A percentile compares a stretch with the other conserved stretches of the same genome.
Evolutionary conservation across 2,888 invertebrate species (phyloP).

Genomic region (Rhamnusium bicolor): DNA sequence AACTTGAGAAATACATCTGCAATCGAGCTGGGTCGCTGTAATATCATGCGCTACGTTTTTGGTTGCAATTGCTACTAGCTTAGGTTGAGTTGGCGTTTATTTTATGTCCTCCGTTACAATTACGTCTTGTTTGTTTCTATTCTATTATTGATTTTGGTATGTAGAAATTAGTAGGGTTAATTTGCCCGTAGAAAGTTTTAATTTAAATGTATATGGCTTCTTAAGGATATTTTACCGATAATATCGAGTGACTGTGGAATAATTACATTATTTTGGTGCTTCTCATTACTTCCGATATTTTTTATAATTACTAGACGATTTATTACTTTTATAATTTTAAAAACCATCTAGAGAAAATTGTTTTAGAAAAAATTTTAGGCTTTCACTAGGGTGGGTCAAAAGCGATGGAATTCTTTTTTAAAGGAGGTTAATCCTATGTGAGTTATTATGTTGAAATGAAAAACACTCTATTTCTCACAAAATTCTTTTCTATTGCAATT

Average conservation of each 20-base stretch:
- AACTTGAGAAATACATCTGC: conserved; percentile 41
- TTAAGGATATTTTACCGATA: neutral
- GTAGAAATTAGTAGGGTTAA: conserved; percentile 27
- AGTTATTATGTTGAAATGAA: too few species aligned
- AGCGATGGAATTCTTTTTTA: too few species aligned
- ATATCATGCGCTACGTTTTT: conserved; percentile 64
- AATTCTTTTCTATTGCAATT: too few species aligned
- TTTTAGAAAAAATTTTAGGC: too few species aligned
- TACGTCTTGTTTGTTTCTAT: conserved; percentile 61
- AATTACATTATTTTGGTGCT: neutral
- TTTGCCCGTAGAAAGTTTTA: neutral
- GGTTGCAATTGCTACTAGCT: conserved; percentile 60
- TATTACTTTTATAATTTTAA: too few species aligned
- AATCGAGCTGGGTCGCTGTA: conserved; percentile 58
- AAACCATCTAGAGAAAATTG: too few species aligned
- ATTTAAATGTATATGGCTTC: neutral
- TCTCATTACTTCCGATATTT: too few species aligned
- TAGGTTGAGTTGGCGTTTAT: conserved; percentile 54
- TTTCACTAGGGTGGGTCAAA: too few species aligned
- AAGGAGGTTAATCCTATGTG: too few species aligned
- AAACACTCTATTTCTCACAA: too few species aligned
- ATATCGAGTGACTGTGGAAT: neutral
- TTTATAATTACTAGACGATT: too few species aligned
- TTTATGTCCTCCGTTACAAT: conserved; percentile 59
- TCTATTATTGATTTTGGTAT: conserved; percentile 34